Conservation (phyloP, 1,140 invertebrate genomes). For the Tachypleus tridentatus region DNA sequence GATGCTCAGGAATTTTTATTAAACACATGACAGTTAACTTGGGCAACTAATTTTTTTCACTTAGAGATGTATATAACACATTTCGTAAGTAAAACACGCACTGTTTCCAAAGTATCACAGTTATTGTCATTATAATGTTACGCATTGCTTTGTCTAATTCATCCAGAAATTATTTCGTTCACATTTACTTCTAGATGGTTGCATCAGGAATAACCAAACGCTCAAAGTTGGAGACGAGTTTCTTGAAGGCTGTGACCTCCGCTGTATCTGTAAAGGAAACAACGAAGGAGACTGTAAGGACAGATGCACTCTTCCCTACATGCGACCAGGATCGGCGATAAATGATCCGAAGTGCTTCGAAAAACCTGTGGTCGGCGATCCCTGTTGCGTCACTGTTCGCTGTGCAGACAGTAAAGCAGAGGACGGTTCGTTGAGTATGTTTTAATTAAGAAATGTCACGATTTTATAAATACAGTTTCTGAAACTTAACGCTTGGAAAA, state of each 20-base stretch:
- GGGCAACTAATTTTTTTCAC: too few relatives aligned
- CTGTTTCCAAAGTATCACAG: background rate
- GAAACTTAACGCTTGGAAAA: too few relatives aligned
- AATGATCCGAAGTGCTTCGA: conserved; percentile 60
- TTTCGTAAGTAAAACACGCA: too few relatives aligned
- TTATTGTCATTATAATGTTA: conserved; percentile 1
- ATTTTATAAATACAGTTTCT: too few relatives aligned
- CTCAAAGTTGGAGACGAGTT: conserved; percentile 32
- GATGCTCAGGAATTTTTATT: too few relatives aligned
- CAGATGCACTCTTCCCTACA: conserved; percentile 20
- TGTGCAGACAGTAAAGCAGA: conserved; percentile 35
- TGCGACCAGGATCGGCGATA: conserved; percentile 34
- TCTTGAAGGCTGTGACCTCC: conserved; percentile 32
- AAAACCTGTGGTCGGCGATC: conserved; percentile 49
- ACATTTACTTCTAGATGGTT: conserved; percentile 26
- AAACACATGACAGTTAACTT: too few relatives aligned
- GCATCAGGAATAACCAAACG: conserved; percentile 31
- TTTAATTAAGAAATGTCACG: too few relatives aligned
- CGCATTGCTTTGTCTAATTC: background rate
- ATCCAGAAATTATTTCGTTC: background rate
- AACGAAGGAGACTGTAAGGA: conserved; percentile 15
- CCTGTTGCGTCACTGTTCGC: conserved; percentile 57
- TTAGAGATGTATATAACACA: too few relatives aligned
- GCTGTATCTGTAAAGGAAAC: conserved; percentile 30
- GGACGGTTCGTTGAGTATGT: too few relatives aligned